phyloP scores from a whole-genome alignment of 1,140 invertebrate genomes.

The Pararge aegeria region DNA sequence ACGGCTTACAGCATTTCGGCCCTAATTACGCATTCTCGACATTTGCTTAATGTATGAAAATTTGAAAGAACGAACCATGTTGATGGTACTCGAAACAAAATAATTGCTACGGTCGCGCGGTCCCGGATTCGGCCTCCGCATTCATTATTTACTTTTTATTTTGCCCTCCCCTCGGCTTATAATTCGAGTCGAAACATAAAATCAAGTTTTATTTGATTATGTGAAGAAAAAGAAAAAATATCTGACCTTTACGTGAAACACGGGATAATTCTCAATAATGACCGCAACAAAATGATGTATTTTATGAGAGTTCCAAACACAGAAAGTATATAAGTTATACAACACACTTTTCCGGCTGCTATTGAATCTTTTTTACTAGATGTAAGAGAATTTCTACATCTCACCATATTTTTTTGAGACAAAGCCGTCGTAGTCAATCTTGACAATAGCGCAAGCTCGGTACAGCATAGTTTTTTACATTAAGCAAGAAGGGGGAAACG shows the following conservation, averaged over 20 bases:
- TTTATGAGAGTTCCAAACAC: conserved; percentile 16
- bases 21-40: conserved; percentile 77
- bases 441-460: conserved; percentile 58
- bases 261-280: conserved; percentile 45
- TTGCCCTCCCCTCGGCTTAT: conserved; percentile 73
- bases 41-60: conserved; percentile 79
- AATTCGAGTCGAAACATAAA: conserved; percentile 79
- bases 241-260: conserved; percentile 60
- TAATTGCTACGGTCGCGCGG: conserved; percentile 76
- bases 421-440: conserved; percentile 63
- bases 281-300: conserved; percentile 25
- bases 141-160: conserved; percentile 80
- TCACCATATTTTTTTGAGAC: conserved; percentile 55
- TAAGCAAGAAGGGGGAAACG: conserved; percentile 64
- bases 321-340: conserved; percentile 5
- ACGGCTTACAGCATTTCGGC: conserved; percentile 70
- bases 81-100: conserved; percentile 79
- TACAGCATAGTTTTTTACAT: conserved; percentile 67
- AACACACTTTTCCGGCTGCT: conserved; percentile 9
- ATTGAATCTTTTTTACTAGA: conserved; percentile 22
- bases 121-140: conserved; percentile 68
- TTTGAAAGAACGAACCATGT: conserved; percentile 77
- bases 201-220: conserved; percentile 79
- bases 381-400: conserved; percentile 37
- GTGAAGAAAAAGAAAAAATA: conserved; percentile 59